Evolutionary conservation across 64 coral and sea anemone genomes (phyloP).

Genomic region (Orbicella faveolata): DNA sequence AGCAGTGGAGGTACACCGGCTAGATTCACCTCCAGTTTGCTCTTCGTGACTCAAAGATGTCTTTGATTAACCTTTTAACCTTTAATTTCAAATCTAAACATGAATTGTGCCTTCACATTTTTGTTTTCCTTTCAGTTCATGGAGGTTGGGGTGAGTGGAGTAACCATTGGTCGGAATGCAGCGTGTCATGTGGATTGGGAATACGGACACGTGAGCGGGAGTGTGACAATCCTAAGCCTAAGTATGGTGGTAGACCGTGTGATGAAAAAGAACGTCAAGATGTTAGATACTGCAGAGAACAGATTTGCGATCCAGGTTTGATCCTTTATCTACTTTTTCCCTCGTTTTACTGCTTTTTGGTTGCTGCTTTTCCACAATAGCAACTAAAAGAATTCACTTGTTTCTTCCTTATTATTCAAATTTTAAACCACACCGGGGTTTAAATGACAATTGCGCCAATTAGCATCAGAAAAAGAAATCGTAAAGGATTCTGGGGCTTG

Average conservation of each 20-base stretch:
- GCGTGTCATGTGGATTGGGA: slow-evolving; percentile 45
- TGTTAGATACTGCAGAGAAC: slow-evolving; percentile 8
- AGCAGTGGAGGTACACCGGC: too few species aligned
- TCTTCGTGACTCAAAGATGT: too few species aligned
- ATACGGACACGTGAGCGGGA: slow-evolving; percentile 34
- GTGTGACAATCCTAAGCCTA: slow-evolving; percentile 40
- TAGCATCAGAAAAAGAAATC: too few species aligned
- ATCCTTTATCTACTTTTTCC: background rate
- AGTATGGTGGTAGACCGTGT: slow-evolving; percentile 50
- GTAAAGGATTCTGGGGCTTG: too few species aligned
- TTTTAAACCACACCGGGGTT: background rate
- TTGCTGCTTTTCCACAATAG: background rate
- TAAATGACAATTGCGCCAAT: too few species aligned
- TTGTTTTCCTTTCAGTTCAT: slow-evolving; percentile 28
- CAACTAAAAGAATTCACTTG: background rate
- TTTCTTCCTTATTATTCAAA: background rate
- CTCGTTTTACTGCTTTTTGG: background rate
- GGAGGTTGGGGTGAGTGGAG: slow-evolving; percentile 64
- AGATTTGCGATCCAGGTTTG: slow-evolving; percentile 30
- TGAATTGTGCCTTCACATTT: background rate
- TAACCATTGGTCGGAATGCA: slow-evolving; percentile 10
- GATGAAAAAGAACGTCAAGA: background rate
- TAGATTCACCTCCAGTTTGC: too few species aligned
- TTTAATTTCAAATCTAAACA: background rate
- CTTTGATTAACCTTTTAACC: too few species aligned